Evolutionary conservation across 2,113 vertebrate species (phyloP).

Genomic region (Ovis aries): DNA sequence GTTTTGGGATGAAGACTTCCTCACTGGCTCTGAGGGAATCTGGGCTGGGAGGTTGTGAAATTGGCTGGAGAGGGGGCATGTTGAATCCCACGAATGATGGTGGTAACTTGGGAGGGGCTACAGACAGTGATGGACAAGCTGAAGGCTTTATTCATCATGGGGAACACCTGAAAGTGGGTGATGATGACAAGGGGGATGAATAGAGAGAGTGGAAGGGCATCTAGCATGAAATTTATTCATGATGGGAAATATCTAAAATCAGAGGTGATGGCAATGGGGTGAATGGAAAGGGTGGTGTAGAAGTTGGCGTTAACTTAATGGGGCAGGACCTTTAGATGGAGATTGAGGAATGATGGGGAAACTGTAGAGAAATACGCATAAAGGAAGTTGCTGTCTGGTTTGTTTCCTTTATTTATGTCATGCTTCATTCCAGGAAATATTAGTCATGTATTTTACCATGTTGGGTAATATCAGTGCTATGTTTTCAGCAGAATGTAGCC

Average conservation of each 20-base stretch:
- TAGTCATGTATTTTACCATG: neutral
- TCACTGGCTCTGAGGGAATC: neutral
- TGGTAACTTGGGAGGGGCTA: neutral
- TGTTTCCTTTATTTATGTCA: neutral
- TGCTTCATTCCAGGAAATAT: neutral
- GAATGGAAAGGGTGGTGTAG: neutral
- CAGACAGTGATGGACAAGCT: neutral
- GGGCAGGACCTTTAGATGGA: neutral
- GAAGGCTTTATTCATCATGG: neutral
- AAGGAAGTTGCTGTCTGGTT: neutral
- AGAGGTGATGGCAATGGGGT: neutral
- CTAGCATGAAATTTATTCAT: neutral
- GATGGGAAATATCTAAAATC: neutral
- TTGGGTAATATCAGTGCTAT: neutral
- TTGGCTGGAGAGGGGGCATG: neutral
- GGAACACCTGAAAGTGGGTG: neutral
- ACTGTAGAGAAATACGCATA: neutral
- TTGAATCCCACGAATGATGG: neutral
- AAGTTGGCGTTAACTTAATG: neutral
- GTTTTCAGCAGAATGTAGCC: neutral
- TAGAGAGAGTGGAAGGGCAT: neutral
- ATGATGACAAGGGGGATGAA: neutral
- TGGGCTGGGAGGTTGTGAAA: neutral
- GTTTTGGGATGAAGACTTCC: neutral
- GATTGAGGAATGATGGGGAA: neutral